Conservation (phyloP, 2,888 invertebrate genomes). For the Limenitis camilla region DNA sequence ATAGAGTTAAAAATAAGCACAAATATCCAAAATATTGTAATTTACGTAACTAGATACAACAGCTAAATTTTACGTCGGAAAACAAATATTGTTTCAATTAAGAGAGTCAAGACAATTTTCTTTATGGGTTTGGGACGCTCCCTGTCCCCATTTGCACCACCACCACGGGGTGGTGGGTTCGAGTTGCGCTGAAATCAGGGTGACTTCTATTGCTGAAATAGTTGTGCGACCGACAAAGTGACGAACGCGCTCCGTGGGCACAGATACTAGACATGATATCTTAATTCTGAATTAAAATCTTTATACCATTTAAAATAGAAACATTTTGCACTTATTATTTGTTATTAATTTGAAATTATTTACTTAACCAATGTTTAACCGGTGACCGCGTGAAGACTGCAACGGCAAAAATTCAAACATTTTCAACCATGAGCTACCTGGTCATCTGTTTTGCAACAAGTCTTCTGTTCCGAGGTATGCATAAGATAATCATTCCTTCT, state of each 20-base stretch:
- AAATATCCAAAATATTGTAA: no score
- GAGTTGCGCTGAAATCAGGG: constrained; percentile 33
- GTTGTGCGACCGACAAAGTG: constrained; percentile 42
- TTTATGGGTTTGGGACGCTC: constrained; percentile 65
- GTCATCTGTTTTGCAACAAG: neutral
- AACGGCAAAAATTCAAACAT: neutral
- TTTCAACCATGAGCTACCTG: neutral
- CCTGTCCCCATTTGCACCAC: constrained; percentile 63
- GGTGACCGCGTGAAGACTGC: neutral
- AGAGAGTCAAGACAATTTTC: constrained; percentile 63
- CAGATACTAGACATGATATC: neutral
- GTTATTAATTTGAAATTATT: no score
- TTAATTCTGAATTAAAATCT: no score
- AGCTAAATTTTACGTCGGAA: constrained; percentile 37
- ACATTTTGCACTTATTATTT: no score
- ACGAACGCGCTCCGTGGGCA: constrained; percentile 37
- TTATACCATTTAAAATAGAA: no score
- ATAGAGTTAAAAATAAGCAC: no score
- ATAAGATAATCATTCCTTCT: neutral
- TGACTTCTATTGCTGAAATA: constrained; percentile 46
- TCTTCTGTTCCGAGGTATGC: constrained; percentile 10
- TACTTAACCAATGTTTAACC: neutral
- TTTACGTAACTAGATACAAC: constrained; percentile 24
- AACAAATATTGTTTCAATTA: constrained; percentile 67
- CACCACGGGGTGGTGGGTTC: constrained; percentile 53